phyloP scores from a whole-genome alignment of 2,113 vertebrate genomes.

The Gymnogyps californianus region DNA sequence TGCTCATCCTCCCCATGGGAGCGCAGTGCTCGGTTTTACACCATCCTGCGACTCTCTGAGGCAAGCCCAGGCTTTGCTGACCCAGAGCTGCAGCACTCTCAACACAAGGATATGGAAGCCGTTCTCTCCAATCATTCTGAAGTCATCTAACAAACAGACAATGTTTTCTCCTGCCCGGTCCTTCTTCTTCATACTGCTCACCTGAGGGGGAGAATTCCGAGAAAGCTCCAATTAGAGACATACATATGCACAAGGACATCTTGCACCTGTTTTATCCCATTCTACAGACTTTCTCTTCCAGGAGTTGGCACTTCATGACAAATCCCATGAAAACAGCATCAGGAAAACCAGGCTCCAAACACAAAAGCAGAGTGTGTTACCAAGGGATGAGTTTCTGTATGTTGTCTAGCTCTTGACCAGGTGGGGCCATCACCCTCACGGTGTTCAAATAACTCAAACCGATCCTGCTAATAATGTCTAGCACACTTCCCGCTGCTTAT shows the following conservation, averaged over 20 bases:
- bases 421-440: not conserved
- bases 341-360: not conserved
- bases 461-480: not conserved
- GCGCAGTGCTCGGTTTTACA: not conserved
- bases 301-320: not conserved
- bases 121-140: conserved; percentile 81
- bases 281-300: not conserved
- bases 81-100: not conserved
- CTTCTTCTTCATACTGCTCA: conserved; percentile 70
- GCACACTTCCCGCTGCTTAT: not conserved
- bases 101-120: conserved; percentile 83
- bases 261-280: not conserved
- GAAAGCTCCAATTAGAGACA: not conserved
- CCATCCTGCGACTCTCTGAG: not conserved
- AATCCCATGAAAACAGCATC: not conserved
- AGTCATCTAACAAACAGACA: conserved; percentile 79
- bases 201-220: conserved; percentile 60
- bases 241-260: not conserved
- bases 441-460: not conserved
- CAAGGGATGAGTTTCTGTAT: not conserved
- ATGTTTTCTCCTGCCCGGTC: conserved; percentile 72
- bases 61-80: not conserved
- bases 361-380: not conserved
- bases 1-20: not conserved
- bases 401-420: not conserved